Evolutionary conservation across 2,113 vertebrate species (phyloP).

Genomic region (Monopterus albus): DNA sequence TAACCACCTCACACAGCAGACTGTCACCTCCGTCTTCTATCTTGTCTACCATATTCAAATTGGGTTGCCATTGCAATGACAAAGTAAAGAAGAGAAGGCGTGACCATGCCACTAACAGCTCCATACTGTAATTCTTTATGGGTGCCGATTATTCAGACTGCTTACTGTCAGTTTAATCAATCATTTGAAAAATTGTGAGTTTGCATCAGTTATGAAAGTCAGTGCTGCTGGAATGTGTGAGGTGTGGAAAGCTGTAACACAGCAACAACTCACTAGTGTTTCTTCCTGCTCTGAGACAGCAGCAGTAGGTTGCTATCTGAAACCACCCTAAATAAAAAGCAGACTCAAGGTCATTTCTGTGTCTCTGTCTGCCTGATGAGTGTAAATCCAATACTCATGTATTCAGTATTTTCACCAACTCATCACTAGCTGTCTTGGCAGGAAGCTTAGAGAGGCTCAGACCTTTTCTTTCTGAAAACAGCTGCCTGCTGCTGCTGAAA

Average conservation of each 20-base stretch:
- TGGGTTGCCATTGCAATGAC: neutral
- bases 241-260: no score
- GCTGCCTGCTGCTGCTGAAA: conserved; percentile 2
- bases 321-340: no score
- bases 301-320: no score
- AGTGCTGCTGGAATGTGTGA: no score
- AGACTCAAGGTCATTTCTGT: no score
- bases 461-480: no score
- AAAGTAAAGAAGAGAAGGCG: neutral
- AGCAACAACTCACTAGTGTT: no score
- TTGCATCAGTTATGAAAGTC: neutral
- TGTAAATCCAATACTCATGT: neutral
- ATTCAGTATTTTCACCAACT: no score
- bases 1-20: neutral
- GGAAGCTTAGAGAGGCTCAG: no score
- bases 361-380: neutral
- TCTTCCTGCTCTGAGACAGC: neutral
- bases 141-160: neutral
- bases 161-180: neutral
- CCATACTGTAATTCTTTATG: neutral
- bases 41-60: neutral
- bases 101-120: neutral
- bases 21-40: neutral
- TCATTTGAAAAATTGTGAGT: neutral
- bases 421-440: no score